These are phyloP conservation scores for Dendroctonus ponderosae DNA, from an alignment of 1,140 invertebrate species.

Conservation along the genomic window DNA sequence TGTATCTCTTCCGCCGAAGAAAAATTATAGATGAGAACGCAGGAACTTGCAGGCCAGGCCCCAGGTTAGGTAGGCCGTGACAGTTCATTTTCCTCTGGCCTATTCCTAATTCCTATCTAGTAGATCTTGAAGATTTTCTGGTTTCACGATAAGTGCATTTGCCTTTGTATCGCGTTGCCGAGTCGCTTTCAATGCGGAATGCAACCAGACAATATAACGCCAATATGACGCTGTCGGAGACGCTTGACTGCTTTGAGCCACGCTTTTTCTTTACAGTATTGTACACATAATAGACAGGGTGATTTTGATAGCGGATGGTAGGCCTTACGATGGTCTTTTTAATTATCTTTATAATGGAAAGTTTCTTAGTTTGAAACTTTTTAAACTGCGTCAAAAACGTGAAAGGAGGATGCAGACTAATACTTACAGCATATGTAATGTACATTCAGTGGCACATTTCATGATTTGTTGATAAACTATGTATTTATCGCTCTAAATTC, in stretches of 20 bases:
- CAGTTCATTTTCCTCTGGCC: slow-evolving; percentile 27
- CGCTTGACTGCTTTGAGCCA: slow-evolving; percentile 11
- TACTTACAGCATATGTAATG: too few species aligned
- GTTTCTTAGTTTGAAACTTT: too few species aligned
- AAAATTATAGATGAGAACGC: not conserved
- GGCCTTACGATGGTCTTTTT: too few species aligned
- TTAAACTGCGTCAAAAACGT: too few species aligned
- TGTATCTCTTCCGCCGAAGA: not conserved
- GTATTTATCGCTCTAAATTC: too few species aligned
- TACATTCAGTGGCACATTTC: too few species aligned
- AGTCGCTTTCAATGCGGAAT: slow-evolving; percentile 21
- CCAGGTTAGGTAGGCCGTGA: slow-evolving; percentile 24
- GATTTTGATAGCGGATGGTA: not conserved
- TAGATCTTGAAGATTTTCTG: slow-evolving; percentile 31
- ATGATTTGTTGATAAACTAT: too few species aligned
- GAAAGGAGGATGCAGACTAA: too few species aligned
- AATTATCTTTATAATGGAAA: too few species aligned
- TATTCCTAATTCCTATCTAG: slow-evolving; percentile 15
- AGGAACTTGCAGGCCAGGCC: slow-evolving; percentile 2
- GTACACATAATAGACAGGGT: not conserved
- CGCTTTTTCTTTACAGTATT: not conserved
- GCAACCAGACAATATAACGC: slow-evolving; percentile 13
- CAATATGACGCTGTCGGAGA: slow-evolving; percentile 1
- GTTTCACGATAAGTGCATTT: slow-evolving; percentile 33
- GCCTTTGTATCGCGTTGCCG: slow-evolving; percentile 14